phyloP scores from a whole-genome alignment of 2,888 invertebrate species.

The Pycnomerus fuliginosus region DNA sequence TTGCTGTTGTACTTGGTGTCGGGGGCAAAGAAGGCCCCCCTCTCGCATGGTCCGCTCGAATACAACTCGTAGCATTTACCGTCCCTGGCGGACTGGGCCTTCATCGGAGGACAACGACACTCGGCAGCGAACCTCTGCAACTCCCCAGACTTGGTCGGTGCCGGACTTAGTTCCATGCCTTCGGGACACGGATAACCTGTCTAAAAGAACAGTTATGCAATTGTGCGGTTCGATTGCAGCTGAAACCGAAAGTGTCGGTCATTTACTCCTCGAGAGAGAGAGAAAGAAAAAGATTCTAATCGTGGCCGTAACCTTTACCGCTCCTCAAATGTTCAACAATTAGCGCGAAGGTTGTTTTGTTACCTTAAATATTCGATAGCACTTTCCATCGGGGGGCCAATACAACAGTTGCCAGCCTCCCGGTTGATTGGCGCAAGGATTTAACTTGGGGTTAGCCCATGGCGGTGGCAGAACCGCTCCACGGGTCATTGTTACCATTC shows the following conservation, averaged over 20 bases:
- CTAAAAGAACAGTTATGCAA: too few relatives aligned
- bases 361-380: conserved; percentile 82
- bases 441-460: conserved; percentile 79
- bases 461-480: conserved; percentile 77
- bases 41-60: conserved; percentile 70
- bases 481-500: background rate
- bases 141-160: conserved; percentile 47
- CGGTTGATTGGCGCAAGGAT: conserved; percentile 79
- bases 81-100: conserved; percentile 68
- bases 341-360: conserved; percentile 6
- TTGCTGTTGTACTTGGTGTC: conserved; percentile 41
- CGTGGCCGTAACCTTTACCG: conserved; percentile 4
- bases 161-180: conserved; percentile 79
- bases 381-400: conserved; percentile 81
- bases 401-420: conserved; percentile 84
- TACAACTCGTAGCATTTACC: conserved; percentile 74
- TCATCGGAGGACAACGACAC: conserved; percentile 81
- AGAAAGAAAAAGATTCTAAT: too few relatives aligned
- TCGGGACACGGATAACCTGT: conserved; percentile 79
- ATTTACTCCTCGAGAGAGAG: too few relatives aligned
- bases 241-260: too few relatives aligned
- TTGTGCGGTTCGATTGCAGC: too few relatives aligned
- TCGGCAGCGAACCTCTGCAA: conserved; percentile 65
- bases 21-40: conserved; percentile 76
- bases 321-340: conserved; percentile 5